Evolutionary conservation across 1,140 invertebrate species (phyloP), one percentile per base, ranked within the genome.

Genomic region (Anoplophora glabripennis): DNA sequence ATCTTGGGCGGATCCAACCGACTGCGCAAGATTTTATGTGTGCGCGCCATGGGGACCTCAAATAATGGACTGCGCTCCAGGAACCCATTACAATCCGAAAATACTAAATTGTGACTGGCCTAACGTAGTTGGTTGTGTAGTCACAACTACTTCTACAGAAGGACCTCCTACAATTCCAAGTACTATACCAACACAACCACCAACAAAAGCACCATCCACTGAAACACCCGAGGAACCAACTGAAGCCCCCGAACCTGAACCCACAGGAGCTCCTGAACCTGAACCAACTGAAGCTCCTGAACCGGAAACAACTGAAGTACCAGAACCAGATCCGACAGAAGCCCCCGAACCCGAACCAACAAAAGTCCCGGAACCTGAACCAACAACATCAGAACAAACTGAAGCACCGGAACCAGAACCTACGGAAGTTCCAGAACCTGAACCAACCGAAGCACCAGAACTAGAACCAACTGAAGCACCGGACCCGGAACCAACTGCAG

Each of bases 101-200:
- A 46, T 67, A 28, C 51, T 69, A 17, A 64, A 72, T 5, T 80
- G 79, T 48, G 77, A 79, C 56, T 71, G 70, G 59, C 69, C 71
- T 2, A 21, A 48, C 5, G 57, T 65, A 49, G 71, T 73, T 18
- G 42, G 65, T 10, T 76, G 72, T 57, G 52, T 52, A 38, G 59
- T 54, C 41, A 21, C 53, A 10, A 42, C 56, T 10, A 63, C 61
- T 11, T 42, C 61, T 7, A 14, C 8, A 33, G 41, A 40, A n/a
- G 51, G 14, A 12, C 11, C 44, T 17, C 18, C 10, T 17, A 9
- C 44, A 46, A 46, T 21, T 4, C 18, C 44, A 17, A 10, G 38
- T 40, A 40, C 21, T 28, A 28, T 28, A 28, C 38, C 38, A 40
- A 11, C 38, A n/a, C 38, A 40, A 40, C 14, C 38, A 40, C 7